These are phyloP conservation scores for Paelopatides confundens DNA, from an alignment of 53 echinoderm and acorn worm species.

Conservation along the genomic window DNA sequence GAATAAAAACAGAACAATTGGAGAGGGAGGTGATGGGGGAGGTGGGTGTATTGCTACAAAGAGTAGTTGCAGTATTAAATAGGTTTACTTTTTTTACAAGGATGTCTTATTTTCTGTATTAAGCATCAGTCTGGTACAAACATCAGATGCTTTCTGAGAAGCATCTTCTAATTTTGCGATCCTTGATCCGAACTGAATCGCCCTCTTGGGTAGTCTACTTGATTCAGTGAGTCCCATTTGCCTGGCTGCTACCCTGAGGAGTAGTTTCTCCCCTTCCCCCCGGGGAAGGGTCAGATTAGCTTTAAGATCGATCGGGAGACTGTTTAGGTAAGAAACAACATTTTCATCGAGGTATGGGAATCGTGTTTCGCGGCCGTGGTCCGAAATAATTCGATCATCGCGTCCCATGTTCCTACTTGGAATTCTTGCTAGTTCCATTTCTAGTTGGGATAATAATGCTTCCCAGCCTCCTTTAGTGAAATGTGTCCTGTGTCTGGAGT, in stretches of 20 bases:
- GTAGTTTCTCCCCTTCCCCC: slow-evolving; percentile 89
- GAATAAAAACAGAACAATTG: too few relatives aligned
- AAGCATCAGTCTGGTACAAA: slow-evolving; percentile 64
- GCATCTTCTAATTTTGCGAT: slow-evolving; percentile 92
- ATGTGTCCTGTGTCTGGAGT: slow-evolving; percentile 91
- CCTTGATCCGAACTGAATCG: slow-evolving; percentile 96
- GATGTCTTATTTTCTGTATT: too few relatives aligned
- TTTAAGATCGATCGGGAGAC: slow-evolving; percentile 67
- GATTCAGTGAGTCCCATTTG: slow-evolving; percentile 75
- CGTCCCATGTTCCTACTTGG: slow-evolving; percentile 89
- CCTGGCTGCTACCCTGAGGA: slow-evolving; percentile 77
- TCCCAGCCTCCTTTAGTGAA: slow-evolving; percentile 85
- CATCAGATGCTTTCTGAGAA: slow-evolving; percentile 87
- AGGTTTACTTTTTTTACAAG: not conserved
- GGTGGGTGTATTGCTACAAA: too few relatives aligned
- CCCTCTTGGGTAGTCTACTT: slow-evolving; percentile 81
- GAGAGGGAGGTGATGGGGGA: too few relatives aligned
- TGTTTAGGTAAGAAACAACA: slow-evolving; percentile 81
- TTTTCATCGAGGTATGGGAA: slow-evolving; percentile 90
- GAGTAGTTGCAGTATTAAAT: too few relatives aligned
- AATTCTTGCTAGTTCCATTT: slow-evolving; percentile 89
- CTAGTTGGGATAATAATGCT: slow-evolving; percentile 83
- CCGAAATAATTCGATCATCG: slow-evolving; percentile 95
- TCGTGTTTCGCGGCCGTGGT: slow-evolving; percentile 89
- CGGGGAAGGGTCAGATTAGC: slow-evolving; percentile 87